Base-by-base conservation (phyloP, 2,113 vertebrate genomes). In the Elachura formosa region DNA sequence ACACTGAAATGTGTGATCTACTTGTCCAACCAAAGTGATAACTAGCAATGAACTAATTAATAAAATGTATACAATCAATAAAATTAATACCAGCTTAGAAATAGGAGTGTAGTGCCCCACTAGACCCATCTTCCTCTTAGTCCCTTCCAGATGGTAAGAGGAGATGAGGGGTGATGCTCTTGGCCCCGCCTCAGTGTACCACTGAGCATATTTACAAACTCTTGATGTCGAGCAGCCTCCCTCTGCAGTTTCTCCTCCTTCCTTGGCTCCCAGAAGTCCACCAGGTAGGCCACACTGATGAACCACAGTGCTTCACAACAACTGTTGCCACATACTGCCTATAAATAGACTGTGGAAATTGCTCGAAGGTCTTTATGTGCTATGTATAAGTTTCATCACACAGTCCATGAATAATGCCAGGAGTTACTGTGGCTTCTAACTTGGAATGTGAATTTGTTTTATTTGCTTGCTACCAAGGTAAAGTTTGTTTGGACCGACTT, bases 291-390 rank as follows among this genome's bases (percentile, higher is more conserved):
- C 23, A 46, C 8, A 5, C 25, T 49, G 75, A 78, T 34, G 45
- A 84, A 34, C 45, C 29, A 21, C 51, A 71, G 49, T 23, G 61
- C n/a, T 69, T 80, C 54, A 43, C 7, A 17, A 58, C 67, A 94
- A 67, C 56, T 72, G 51, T 85, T 95, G 54, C 52, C 91, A 93
- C 36, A 9, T 91, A 64, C 72, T 23, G 92, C 63, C 89, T 94
- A 71, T 89, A 95, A 94, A 31, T 10, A 82, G 73, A 91, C 91
- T 84, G 20, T 63, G 64, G 78, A 83, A 80, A 91, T 93, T 95
- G 58, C 84, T 78, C 31, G 76, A 84, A 91, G 73, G 75, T 95
- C 82, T 94, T 68, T 61, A 40, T 87, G 68, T 87, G 89, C 72
- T 68, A 1, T 58, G 33, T 31, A 1, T 62, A 46, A 33, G 26